A percentile compares a stretch with the other conserved stretches of the same genome.
phyloP scores from a whole-genome alignment of 2,113 vertebrate species.

The Oryzias curvinotus region DNA sequence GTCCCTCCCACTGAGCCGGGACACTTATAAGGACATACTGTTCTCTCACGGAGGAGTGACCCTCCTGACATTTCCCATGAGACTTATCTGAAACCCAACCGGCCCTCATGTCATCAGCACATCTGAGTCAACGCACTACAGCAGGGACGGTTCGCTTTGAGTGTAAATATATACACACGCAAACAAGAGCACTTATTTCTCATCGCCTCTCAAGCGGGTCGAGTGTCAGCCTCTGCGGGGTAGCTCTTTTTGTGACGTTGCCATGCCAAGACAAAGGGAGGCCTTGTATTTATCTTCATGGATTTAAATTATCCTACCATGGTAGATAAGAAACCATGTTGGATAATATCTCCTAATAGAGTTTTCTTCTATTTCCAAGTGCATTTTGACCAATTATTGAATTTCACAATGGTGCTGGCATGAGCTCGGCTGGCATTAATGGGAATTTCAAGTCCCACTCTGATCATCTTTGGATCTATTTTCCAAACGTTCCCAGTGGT shows the following conservation, averaged over 20 bases:
- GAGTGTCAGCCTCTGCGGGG: slow-evolving; percentile 5
- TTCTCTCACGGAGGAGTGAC: slow-evolving; percentile 42
- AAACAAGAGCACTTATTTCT: slow-evolving; percentile 13
- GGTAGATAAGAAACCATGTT: no score
- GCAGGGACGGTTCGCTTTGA: slow-evolving; percentile 13
- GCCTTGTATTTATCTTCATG: no score
- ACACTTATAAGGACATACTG: slow-evolving; percentile 40
- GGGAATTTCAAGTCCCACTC: no score
- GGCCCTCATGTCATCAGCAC: slow-evolving; percentile 29
- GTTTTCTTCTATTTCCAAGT: no score
- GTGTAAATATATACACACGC: slow-evolving; percentile 40
- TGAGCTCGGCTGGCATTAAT: no score
- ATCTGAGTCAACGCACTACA: slow-evolving; percentile 41
- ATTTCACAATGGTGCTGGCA: no score
- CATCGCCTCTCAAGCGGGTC: slow-evolving; percentile 1
- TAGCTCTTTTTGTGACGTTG: not conserved
- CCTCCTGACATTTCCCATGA: slow-evolving; percentile 53
- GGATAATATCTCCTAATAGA: no score
- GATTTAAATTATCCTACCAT: no score
- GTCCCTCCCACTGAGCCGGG: not conserved
- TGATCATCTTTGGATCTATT: no score
- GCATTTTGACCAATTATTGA: no score
- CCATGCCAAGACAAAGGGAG: no score
- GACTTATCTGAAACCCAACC: slow-evolving; percentile 56
- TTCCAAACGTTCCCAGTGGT: no score